Evolutionary conservation across 2,797 vertebrate species (phyloP).

Genomic region (Malurus leucopterus): DNA sequence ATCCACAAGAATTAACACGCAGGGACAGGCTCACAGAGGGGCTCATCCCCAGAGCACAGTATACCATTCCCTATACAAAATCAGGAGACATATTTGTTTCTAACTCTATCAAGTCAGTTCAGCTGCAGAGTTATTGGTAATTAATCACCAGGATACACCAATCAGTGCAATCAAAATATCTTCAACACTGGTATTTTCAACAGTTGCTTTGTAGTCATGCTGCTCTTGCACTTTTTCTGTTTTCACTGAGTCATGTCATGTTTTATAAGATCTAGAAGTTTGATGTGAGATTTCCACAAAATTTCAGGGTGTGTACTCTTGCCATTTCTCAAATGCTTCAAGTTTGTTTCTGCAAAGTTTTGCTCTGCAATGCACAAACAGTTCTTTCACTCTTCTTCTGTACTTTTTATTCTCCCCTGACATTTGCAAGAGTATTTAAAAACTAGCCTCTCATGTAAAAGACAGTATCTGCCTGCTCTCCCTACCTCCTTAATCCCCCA

Average conservation of each 20-base stretch:
- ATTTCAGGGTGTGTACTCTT: neutral
- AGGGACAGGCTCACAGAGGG: neutral
- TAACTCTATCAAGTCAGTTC: neutral
- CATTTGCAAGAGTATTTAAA: neutral
- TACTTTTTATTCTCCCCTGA: neutral
- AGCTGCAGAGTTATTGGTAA: neutral
- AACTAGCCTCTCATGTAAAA: neutral
- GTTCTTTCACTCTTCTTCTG: neutral
- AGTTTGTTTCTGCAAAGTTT: neutral
- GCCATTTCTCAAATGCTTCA: neutral
- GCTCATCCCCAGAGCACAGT: neutral
- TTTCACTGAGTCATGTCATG: fast-evolving
- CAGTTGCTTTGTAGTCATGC: neutral
- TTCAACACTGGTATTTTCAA: neutral
- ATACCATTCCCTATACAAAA: neutral
- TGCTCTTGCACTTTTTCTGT: neutral
- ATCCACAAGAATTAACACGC: neutral
- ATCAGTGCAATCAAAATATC: neutral
- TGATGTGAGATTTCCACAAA: neutral
- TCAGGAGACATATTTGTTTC: neutral
- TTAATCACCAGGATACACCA: neutral
- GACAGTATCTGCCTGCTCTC: neutral
- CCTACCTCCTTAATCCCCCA: neutral
- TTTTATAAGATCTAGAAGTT: neutral
- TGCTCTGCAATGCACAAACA: neutral